Conservation (phyloP, 2,888 invertebrate species). For the Aporophyla nigra region DNA sequence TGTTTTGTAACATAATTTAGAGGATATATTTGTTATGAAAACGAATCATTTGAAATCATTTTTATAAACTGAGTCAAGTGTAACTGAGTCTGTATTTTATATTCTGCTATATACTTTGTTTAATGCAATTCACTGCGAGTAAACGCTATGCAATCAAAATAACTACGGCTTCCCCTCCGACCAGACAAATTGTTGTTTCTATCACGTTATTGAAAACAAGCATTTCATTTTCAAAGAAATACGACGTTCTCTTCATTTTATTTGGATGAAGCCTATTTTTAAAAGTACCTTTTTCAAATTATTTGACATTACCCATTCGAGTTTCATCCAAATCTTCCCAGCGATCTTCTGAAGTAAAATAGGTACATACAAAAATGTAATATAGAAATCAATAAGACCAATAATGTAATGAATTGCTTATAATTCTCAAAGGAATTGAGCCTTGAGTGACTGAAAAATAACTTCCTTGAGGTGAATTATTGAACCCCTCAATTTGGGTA, state of each 20-base stretch:
- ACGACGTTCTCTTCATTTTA: neutral
- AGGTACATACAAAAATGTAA: neutral
- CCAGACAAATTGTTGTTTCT: constrained; percentile 45
- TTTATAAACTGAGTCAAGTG: neutral
- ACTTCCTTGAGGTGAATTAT: constrained; percentile 8
- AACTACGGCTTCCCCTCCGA: constrained; percentile 38
- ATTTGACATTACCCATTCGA: neutral
- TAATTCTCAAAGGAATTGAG: constrained; percentile 3
- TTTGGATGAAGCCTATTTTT: neutral
- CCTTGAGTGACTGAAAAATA: neutral
- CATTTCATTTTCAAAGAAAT: constrained; percentile 18
- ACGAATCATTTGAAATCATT: neutral
- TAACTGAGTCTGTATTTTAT: neutral
- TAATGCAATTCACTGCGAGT: constrained; percentile 40
- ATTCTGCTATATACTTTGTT: constrained; percentile 5
- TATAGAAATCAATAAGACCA: constrained; percentile 3
- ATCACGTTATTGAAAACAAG: constrained; percentile 5
- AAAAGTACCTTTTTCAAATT: neutral
- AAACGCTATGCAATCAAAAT: constrained; percentile 39
- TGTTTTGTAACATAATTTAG: neutral
- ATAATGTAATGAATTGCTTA: constrained; percentile 15
- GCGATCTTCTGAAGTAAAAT: neutral
- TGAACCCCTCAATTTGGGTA: constrained; percentile 13
- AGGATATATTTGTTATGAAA: neutral
- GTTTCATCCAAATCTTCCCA: neutral